phyloP scores from a whole-genome alignment of 2,888 invertebrate species.

The Chaitophorus viminalis region DNA sequence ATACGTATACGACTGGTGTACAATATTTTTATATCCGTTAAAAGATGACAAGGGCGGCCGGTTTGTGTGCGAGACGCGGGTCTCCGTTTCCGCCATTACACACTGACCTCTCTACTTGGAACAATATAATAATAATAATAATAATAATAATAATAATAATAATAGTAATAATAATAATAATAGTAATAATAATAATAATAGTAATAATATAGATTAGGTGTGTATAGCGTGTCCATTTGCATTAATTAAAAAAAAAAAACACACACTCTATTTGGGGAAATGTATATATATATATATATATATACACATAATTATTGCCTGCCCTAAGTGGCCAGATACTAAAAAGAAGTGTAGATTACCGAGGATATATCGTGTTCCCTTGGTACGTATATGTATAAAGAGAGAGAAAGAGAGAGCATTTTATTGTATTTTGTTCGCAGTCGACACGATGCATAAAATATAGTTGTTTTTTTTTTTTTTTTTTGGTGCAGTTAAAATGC shows the following conservation, averaged over 20 bases:
- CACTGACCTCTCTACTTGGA: constrained; percentile 49
- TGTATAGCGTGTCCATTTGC: constrained; percentile 53
- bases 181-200: too few species aligned
- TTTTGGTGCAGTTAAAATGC: background rate
- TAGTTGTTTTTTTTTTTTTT: background rate
- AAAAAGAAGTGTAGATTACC: constrained; percentile 33
- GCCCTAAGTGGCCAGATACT: constrained; percentile 49
- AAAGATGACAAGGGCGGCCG: constrained; percentile 54
- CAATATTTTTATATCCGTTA: constrained; percentile 43
- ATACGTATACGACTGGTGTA: background rate
- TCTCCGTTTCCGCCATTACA: constrained; percentile 57
- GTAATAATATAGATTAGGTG: constrained; percentile 40
- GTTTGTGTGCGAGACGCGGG: constrained; percentile 41
- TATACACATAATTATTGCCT: constrained; percentile 35
- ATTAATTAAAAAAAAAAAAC: constrained; percentile 54
- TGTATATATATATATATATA: background rate
- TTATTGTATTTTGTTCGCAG: constrained; percentile 26
- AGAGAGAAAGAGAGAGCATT: background rate
- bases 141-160: too few species aligned
- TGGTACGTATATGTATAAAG: background rate
- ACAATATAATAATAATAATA: too few species aligned
- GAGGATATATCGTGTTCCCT: background rate
- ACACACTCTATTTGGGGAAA: constrained; percentile 41
- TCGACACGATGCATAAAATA: constrained; percentile 9
- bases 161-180: too few species aligned